phyloP scores from a whole-genome alignment of 2,888 invertebrate species.

The Blastobasis lacticolella region DNA sequence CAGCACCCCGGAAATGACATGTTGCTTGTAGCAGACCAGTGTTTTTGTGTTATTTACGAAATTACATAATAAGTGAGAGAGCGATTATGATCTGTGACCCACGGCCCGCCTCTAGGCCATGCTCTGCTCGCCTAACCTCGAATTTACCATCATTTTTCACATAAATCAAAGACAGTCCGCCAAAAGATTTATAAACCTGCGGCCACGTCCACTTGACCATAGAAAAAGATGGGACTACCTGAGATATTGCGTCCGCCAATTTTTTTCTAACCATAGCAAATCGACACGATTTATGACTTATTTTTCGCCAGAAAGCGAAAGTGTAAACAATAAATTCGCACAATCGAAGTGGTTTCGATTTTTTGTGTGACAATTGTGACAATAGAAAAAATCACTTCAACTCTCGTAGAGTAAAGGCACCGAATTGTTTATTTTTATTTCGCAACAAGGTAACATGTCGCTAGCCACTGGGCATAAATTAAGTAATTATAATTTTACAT shows the following conservation, averaged over 20 bases:
- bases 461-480: no score
- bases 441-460: no score
- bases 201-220: constrained; percentile 40
- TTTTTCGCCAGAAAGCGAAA: constrained; percentile 45
- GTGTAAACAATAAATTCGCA: constrained; percentile 28
- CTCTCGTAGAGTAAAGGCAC: background rate
- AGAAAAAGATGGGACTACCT: constrained; percentile 44
- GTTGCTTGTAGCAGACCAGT: background rate
- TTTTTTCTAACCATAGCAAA: constrained; percentile 35
- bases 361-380: background rate
- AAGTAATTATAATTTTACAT: no score
- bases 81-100: constrained; percentile 32
- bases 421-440: no score
- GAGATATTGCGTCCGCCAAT: constrained; percentile 23
- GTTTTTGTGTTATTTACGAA: constrained; percentile 22
- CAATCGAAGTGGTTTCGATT: background rate
- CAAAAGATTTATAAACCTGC: constrained; percentile 60
- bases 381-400: background rate
- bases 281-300: constrained; percentile 44
- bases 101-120: constrained; percentile 40
- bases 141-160: constrained; percentile 74
- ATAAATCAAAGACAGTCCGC: constrained; percentile 70
- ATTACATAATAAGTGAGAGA: constrained; percentile 45
- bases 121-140: constrained; percentile 48
- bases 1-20: background rate